Conservation (phyloP, 2,113 vertebrate genomes). For the Boulengeromyrus knoepffleri region DNA sequence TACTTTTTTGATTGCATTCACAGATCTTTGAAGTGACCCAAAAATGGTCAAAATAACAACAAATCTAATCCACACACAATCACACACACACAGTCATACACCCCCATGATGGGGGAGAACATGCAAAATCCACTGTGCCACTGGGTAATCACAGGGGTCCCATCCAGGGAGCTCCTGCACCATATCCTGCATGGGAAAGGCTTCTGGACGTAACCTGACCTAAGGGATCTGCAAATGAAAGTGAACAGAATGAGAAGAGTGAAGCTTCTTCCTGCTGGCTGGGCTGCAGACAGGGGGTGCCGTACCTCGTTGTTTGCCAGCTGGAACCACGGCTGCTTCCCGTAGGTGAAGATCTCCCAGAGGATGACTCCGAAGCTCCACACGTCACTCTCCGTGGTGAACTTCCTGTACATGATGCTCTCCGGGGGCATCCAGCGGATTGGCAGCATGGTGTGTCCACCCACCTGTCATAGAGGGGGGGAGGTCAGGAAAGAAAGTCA, state of each 20-base stretch:
- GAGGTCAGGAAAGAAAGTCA: not conserved
- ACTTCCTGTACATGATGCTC: slow-evolving; percentile 98
- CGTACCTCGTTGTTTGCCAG: slow-evolving; percentile 93
- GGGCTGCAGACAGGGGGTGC: not conserved
- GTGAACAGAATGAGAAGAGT: not conserved
- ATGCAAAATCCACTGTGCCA: not conserved
- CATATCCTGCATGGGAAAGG: not conserved
- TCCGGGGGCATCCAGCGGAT: slow-evolving; percentile 98
- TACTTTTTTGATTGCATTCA: not conserved
- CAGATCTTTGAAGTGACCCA: not conserved
- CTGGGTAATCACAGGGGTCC: not conserved
- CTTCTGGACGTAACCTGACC: not conserved
- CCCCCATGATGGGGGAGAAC: not conserved
- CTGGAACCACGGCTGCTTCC: slow-evolving; percentile 98
- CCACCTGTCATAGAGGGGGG: slow-evolving; percentile 64
- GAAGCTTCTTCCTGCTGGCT: not conserved
- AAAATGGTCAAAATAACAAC: not conserved
- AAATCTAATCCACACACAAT: not conserved
- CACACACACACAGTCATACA: not conserved
- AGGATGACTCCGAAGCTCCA: slow-evolving; percentile 98
- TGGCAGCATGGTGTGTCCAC: slow-evolving; percentile 95
- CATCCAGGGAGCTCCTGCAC: not conserved
- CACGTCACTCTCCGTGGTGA: slow-evolving; percentile 94
- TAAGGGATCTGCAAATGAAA: not conserved
- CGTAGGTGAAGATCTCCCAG: slow-evolving; percentile 98